Evolutionary conservation across 2,113 vertebrate species (phyloP).

Genomic region (Vanacampus margaritifer): DNA sequence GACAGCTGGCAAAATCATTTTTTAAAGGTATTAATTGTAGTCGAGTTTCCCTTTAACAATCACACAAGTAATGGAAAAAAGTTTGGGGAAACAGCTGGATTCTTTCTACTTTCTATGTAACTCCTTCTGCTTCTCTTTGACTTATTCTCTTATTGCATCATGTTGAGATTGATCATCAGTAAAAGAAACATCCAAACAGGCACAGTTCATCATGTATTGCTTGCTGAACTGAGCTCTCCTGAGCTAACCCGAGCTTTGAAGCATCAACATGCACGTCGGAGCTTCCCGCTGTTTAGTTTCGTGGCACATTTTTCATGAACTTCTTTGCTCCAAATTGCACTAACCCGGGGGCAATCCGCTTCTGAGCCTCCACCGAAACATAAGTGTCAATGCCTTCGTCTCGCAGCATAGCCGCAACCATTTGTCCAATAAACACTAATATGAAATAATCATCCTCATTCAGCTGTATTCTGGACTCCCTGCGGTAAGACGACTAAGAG

Average conservation of each 20-base stretch:
- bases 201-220: not conserved
- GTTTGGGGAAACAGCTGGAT: not conserved
- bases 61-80: not conserved
- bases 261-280: not conserved
- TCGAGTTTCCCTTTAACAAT: too few relatives aligned
- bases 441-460: constrained; percentile 3
- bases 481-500: constrained; percentile 22
- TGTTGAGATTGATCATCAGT: not conserved
- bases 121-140: not conserved
- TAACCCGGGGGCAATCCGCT: not conserved
- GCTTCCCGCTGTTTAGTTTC: not conserved
- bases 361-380: not conserved
- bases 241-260: not conserved
- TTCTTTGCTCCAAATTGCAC: not conserved
- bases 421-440: constrained; percentile 1
- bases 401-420: not conserved
- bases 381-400: not conserved
- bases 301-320: not conserved
- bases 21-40: too few relatives aligned
- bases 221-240: not conserved
- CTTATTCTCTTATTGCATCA: not conserved
- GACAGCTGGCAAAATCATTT: too few relatives aligned
- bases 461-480: not conserved
- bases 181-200: not conserved
- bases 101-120: not conserved